Evolutionary conservation across 2,113 vertebrate genomes (phyloP).

Genomic region (Noturus placidus): DNA sequence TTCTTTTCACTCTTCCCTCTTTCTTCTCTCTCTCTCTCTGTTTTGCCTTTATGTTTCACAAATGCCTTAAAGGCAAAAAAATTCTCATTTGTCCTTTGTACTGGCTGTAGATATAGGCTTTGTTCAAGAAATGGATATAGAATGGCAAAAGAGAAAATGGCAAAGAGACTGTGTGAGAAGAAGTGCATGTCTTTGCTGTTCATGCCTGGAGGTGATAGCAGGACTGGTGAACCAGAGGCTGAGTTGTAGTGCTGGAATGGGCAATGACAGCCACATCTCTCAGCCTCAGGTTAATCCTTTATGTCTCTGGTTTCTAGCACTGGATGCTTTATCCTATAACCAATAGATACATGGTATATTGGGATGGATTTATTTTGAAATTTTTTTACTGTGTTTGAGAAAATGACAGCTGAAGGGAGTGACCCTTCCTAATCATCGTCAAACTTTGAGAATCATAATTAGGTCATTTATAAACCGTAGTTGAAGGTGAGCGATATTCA

Average conservation of each 20-base stretch:
- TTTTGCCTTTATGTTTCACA: neutral
- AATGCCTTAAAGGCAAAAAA: conserved; percentile 8
- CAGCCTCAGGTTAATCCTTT: conserved; percentile 65
- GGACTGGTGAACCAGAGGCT: conserved; percentile 59
- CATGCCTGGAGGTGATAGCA: conserved; percentile 54
- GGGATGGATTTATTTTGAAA: conserved; percentile 55
- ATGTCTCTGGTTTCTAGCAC: conserved; percentile 55
- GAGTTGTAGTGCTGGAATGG: conserved; percentile 68
- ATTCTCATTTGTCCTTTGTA: neutral
- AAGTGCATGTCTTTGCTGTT: conserved; percentile 14
- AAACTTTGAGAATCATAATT: neutral
- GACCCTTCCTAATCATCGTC: neutral
- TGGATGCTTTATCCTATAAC: conserved; percentile 58
- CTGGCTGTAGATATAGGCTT: neutral
- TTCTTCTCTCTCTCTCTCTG: neutral
- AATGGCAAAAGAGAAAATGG: conserved; percentile 28
- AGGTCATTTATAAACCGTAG: conserved; percentile 29
- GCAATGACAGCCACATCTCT: conserved; percentile 72
- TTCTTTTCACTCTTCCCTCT: neutral
- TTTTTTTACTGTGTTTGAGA: conserved; percentile 18
- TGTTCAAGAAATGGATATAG: conserved; percentile 35
- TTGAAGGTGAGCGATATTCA: conserved; percentile 11
- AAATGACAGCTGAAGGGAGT: conserved; percentile 46
- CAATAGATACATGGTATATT: conserved; percentile 56
- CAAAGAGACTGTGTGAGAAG: conserved; percentile 27